These are phyloP conservation scores for Anadara kagoshimensis DNA, from an alignment of 1,140 invertebrate genomes.

Conservation along the genomic window DNA sequence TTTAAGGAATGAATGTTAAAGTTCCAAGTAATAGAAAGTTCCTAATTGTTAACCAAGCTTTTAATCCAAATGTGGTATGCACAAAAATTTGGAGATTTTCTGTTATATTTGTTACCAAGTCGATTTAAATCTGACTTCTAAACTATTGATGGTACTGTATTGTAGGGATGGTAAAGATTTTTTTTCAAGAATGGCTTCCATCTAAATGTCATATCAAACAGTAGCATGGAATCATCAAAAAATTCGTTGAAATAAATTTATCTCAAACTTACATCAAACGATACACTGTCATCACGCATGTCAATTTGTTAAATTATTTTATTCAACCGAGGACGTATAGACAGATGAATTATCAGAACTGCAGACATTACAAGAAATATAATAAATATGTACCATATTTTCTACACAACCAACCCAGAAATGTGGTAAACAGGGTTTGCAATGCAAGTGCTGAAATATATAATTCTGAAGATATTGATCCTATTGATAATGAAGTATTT, in stretches of 20 bases:
- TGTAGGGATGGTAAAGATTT: conserved; percentile 10
- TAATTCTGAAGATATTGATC: background rate
- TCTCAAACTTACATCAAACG: background rate
- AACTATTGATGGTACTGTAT: background rate
- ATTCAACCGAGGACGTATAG: background rate
- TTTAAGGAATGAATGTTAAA: no score
- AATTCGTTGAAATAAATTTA: conserved; percentile 12
- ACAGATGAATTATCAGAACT: background rate
- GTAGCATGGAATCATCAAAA: conserved; percentile 6
- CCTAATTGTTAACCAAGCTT: no score
- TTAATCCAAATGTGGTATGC: no score
- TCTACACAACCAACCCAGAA: conserved; percentile 3
- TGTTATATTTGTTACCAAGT: no score
- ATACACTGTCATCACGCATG: background rate
- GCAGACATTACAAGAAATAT: conserved; percentile 9
- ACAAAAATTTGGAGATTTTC: no score
- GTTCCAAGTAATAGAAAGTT: no score
- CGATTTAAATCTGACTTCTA: no score
- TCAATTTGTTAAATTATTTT: background rate
- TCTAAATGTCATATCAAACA: conserved; percentile 8
- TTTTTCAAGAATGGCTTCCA: conserved; percentile 1
- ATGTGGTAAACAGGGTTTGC: conserved; percentile 7
- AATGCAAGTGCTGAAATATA: conserved; percentile 2
- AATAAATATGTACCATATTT: conserved; percentile 4
- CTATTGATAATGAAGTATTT: background rate